These are phyloP conservation scores for Cassiopea xamachana DNA, from an alignment of 30 jellyfish, hydroid and myxozoan genomes.

Conservation along the genomic window DNA sequence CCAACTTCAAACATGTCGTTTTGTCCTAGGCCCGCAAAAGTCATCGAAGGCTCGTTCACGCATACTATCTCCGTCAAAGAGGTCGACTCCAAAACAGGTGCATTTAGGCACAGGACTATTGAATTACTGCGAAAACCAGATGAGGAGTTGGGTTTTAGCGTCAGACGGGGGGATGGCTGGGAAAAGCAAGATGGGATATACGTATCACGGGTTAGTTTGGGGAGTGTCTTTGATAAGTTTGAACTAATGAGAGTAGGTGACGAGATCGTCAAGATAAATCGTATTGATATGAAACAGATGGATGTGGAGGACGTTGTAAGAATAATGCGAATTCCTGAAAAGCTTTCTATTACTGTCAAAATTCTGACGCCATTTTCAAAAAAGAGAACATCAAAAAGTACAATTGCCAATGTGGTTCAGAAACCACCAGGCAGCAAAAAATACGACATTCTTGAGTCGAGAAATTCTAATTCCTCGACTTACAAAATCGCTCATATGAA, in stretches of 20 bases:
- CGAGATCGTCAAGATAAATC: conserved; percentile 84
- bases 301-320: conserved; percentile 83
- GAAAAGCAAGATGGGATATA: conserved; percentile 85
- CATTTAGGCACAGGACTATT: conserved; percentile 85
- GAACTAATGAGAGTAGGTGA: conserved; percentile 91
- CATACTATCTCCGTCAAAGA: conserved; percentile 86
- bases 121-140: conserved; percentile 80
- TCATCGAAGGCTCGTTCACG: conserved; percentile 87
- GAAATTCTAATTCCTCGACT: conserved; percentile 42
- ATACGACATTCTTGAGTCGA: conserved; percentile 20
- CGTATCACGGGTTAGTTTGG: conserved; percentile 83
- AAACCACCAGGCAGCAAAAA: conserved; percentile 15
- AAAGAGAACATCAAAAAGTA: conserved; percentile 80
- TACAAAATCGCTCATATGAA: conserved; percentile 87
- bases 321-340: conserved; percentile 89
- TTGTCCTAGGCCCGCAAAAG: conserved; percentile 87
- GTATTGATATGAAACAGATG: conserved; percentile 81
- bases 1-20: conserved; percentile 84
- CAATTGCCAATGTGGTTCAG: conserved; percentile 55
- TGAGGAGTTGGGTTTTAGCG: conserved; percentile 91
- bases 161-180: conserved; percentile 98
- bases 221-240: conserved; percentile 82
- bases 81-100: conserved; percentile 84
- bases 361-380: conserved; percentile 90
- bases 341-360: conserved; percentile 80